phyloP scores from a whole-genome alignment of 2,113 vertebrate genomes.

The human (Homo sapiens) region GRCh38 chr2:111214001-111214500 shows the following conservation, averaged over 20 bases:
- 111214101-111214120: neutral
- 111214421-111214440: neutral
- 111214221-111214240: neutral
- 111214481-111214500: neutral
- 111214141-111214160: neutral
- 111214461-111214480: neutral
- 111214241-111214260: neutral
- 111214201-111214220: neutral
- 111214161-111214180: neutral
- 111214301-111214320: neutral
- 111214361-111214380: neutral
- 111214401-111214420: neutral
- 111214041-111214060: neutral
- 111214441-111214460: neutral
- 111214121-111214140: neutral
- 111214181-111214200: neutral
- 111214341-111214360: neutral
- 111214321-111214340: neutral
- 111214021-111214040: neutral
- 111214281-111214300: neutral
- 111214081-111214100: neutral
- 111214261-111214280: neutral
- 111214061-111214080: neutral
- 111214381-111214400: neutral
- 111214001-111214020: neutral